Conservation (phyloP, 2,888 invertebrate genomes). For the Omphaloscelis lunosa region DNA sequence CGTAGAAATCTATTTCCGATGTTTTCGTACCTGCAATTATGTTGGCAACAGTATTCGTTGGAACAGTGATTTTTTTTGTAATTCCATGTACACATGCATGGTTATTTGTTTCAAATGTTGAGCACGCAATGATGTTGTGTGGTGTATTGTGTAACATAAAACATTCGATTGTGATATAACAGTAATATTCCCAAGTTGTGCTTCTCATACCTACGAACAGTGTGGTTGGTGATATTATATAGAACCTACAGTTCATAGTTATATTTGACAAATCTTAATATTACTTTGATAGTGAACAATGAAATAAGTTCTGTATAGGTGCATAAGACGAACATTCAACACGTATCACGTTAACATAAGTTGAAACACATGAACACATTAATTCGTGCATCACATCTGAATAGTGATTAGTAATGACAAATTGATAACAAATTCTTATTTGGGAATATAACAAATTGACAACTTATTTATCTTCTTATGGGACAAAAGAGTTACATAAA, state of each 20-base stretch:
- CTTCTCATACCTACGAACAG: constrained; percentile 23
- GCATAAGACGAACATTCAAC: constrained; percentile 33
- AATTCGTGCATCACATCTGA: constrained; percentile 2
- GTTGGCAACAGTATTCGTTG: constrained; percentile 62
- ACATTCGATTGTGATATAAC: constrained; percentile 31
- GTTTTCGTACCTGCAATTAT: constrained; percentile 85
- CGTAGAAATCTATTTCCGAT: constrained; percentile 88
- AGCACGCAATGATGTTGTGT: constrained; percentile 30
- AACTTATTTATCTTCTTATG: background rate
- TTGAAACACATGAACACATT: constrained; percentile 15
- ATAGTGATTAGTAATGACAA: constrained; percentile 20
- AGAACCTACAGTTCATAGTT: background rate
- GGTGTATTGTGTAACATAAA: constrained; percentile 45
- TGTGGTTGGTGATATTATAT: constrained; percentile 24
- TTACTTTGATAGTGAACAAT: background rate
- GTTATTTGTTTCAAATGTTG: constrained; percentile 33
- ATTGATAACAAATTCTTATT: background rate
- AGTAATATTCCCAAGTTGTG: constrained; percentile 27
- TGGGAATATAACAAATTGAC: background rate
- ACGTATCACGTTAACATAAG: constrained; percentile 7
- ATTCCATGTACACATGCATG: constrained; percentile 28
- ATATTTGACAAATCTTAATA: background rate
- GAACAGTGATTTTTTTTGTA: constrained; percentile 39
- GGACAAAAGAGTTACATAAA: background rate
- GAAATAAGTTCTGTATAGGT: background rate